These are phyloP conservation scores for Dinoponera quadriceps DNA, from an alignment of 1,140 invertebrate genomes.

Conservation along the genomic window DNA sequence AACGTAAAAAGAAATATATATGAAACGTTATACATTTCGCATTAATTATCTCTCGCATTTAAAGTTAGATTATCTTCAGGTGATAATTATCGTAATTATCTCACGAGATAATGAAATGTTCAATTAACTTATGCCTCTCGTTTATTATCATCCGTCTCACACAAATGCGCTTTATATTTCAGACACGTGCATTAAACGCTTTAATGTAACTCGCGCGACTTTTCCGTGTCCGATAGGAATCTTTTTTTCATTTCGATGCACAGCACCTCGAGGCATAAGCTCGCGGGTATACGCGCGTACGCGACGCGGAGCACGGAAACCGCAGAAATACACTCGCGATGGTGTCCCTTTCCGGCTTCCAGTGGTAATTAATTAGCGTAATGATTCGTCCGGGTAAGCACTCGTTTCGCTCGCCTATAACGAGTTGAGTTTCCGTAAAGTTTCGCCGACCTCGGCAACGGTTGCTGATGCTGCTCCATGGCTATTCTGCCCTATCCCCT, in stretches of 20 bases:
- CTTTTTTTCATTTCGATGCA: background rate
- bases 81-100: no score
- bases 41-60: no score
- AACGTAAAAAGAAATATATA: no score
- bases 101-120: no score
- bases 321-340: constrained; percentile 20
- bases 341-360: constrained; percentile 64
- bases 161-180: background rate
- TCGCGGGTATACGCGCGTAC: background rate
- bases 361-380: constrained; percentile 81
- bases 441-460: constrained; percentile 68
- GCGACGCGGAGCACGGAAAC: background rate
- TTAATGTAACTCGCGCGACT: background rate
- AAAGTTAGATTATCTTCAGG: no score
- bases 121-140: background rate
- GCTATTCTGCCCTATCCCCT: background rate
- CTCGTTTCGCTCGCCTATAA: constrained; percentile 72
- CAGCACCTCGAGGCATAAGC: background rate
- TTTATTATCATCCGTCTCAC: background rate
- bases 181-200: background rate
- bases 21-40: no score
- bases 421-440: constrained; percentile 77
- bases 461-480: constrained; percentile 59
- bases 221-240: background rate
- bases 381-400: constrained; percentile 78